Evolutionary conservation across 1,140 invertebrate genomes (phyloP).

Genomic region (Himalopsyche phryganea): DNA sequence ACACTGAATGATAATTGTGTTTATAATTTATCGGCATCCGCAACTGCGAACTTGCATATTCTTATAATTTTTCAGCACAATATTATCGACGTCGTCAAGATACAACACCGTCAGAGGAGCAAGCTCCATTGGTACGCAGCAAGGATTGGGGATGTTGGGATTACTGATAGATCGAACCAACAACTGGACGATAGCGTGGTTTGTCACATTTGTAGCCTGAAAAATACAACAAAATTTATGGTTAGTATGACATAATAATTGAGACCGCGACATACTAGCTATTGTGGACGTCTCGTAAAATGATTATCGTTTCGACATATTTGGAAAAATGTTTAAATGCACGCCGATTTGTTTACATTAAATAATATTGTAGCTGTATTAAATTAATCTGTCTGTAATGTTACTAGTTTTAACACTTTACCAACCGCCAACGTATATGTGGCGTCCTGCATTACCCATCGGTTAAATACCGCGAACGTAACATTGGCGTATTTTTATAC

Average conservation of each 20-base stretch:
- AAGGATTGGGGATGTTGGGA: not conserved
- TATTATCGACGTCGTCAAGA: not conserved
- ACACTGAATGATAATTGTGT: not conserved
- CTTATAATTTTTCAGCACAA: slow-evolving; percentile 3
- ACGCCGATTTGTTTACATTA: no score
- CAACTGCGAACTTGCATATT: slow-evolving; percentile 2
- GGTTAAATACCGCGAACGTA: no score
- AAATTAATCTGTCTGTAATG: no score
- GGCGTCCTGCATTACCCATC: no score
- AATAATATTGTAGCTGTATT: no score
- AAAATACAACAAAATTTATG: slow-evolving; percentile 5
- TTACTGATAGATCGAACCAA: not conserved
- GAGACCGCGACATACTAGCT: no score
- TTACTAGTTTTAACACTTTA: no score
- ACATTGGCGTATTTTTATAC: no score
- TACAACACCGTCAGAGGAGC: not conserved
- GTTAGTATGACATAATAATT: not conserved
- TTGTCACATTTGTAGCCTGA: slow-evolving; percentile 7
- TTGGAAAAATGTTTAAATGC: no score
- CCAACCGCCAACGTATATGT: no score
- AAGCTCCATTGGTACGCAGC: slow-evolving; percentile 17
- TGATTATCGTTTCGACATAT: no score
- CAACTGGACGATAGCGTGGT: slow-evolving; percentile 23
- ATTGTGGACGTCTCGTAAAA: no score
- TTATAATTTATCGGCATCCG: slow-evolving; percentile 6